phyloP scores from a whole-genome alignment of 2,888 invertebrate genomes.

The Campopleginae sp. region DNA sequence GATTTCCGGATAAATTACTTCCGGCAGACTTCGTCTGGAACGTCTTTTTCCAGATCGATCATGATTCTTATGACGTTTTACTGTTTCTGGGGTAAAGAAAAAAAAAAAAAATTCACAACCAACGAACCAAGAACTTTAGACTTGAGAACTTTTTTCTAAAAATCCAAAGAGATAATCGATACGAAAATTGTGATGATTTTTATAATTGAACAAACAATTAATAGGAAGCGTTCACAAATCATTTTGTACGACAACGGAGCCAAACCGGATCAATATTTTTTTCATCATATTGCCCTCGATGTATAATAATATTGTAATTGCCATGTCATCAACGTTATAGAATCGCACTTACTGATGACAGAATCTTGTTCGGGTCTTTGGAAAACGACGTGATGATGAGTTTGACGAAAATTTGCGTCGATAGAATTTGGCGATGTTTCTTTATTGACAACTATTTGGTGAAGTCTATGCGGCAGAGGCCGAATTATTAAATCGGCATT shows the following conservation, averaged over 20 bases:
- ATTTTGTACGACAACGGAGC: no score
- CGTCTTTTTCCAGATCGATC: conserved; percentile 2
- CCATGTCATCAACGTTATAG: background rate
- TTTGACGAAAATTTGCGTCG: conserved; percentile 57
- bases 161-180: no score
- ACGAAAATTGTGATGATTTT: no score
- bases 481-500: conserved; percentile 70
- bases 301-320: background rate
- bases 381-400: conserved; percentile 75
- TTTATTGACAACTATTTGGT: conserved; percentile 56
- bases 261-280: no score
- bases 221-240: no score
- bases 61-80: conserved; percentile 44
- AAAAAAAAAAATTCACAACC: background rate
- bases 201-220: no score
- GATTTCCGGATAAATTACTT: conserved; percentile 77
- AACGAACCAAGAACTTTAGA: no score
- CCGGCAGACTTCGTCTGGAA: conserved; percentile 63
- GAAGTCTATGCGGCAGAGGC: conserved; percentile 70
- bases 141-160: no score
- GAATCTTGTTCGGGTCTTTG: conserved; percentile 55
- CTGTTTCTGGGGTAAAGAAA: conserved; percentile 46
- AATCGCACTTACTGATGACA: conserved; percentile 37
- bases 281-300: no score
- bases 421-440: background rate